These are phyloP conservation scores for Mimumesa dahlbomi DNA, from an alignment of 2,888 invertebrate genomes.

Conservation along the genomic window DNA sequence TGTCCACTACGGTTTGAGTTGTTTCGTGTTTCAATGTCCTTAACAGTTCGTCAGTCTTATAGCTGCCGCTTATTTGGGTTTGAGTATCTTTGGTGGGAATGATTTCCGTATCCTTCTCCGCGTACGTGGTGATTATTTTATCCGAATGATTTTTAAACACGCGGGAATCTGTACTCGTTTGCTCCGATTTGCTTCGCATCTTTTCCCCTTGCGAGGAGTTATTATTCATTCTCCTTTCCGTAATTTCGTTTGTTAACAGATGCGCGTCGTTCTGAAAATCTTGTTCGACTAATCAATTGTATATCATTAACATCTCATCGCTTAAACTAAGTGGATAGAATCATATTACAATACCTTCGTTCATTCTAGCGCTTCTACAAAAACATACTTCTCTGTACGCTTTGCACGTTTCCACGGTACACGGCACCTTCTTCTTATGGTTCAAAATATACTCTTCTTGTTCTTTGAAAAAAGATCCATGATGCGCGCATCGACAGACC, in stretches of 20 bases:
- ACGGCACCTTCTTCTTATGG: constrained; percentile 6
- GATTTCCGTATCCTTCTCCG: constrained; percentile 16
- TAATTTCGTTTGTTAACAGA: background rate
- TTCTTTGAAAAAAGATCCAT: constrained; percentile 23
- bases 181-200: constrained; percentile 9
- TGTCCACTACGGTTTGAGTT: no score
- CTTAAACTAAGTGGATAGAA: background rate
- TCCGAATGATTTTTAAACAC: constrained; percentile 1
- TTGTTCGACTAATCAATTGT: constrained; percentile 10
- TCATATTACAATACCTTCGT: constrained; percentile 17
- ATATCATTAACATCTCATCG: background rate
- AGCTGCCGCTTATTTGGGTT: no score
- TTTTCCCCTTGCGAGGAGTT: background rate
- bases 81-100: no score
- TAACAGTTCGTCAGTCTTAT: no score
- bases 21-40: no score
- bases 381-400: constrained; percentile 4
- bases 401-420: constrained; percentile 24
- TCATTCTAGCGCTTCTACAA: background rate
- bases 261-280: background rate
- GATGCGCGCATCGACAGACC: constrained; percentile 19
- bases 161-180: background rate
- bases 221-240: background rate
- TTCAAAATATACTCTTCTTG: constrained; percentile 15
- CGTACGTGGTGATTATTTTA: constrained; percentile 2